Evolutionary conservation across 2,888 invertebrate genomes (phyloP), one percentile per base, ranked within the genome.

Genomic region (Folsomia manolachei): DNA sequence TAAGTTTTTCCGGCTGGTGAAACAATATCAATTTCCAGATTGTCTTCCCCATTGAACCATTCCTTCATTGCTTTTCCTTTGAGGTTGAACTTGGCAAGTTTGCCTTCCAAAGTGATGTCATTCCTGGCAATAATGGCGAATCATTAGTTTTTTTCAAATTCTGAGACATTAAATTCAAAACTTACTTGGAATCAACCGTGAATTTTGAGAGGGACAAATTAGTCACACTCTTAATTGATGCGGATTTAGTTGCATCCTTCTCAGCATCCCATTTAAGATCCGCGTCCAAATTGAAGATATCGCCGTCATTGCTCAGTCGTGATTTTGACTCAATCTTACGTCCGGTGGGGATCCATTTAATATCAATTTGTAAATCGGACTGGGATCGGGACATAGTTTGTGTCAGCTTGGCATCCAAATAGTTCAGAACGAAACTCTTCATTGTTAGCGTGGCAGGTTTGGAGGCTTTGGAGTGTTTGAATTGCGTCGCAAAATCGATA

Each of bases 61-160:
- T 84, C 84, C 0, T 87, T 84, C 24, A 85, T 84, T 0, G 84
- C 80, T 2, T 83, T 83, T 0, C 86, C 87, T 74, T 85, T 87
- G 26, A 82, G 82, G 73, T 87, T 86, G 0, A 85, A 73, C 23
- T 84, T 82, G 7, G 87, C 78, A 72, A 86, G 87, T 64, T 88
- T 83, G 0, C 84, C 84, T 1, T 86, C 82, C 1, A 87, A 73
- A 60, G 88, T 86, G 0, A 88, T 74, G 1, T 84, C 80, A 79
- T 88, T 90, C 81, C 87, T 87, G 70, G 18, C 80, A 81, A 65
- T 56, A 66, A 23, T n/a, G n/a, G n/a, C n/a, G 9, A 39, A 9
- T 39, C 11, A 39, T 23, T n/a, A 64, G 19, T 53, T 18, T 27
- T 2, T 60, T 60, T 18, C 19, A 26, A 66, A 61, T 60, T 26